phyloP scores from a whole-genome alignment of 2,888 invertebrate genomes.

The Fabriciana adippe region DNA sequence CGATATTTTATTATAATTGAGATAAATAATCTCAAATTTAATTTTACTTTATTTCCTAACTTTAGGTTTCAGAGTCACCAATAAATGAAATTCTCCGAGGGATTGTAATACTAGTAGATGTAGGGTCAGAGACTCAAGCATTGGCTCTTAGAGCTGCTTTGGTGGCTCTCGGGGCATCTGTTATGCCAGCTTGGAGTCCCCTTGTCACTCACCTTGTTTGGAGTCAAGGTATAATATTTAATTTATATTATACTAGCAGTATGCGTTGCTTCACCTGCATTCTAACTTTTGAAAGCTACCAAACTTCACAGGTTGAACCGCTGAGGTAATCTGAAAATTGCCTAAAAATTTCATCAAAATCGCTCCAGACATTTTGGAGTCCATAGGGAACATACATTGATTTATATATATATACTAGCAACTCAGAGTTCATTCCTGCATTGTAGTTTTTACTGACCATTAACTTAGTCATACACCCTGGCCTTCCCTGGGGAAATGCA shows the following conservation, averaged over 20 bases:
- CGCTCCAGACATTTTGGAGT: too few species aligned
- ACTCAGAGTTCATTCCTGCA: too few species aligned
- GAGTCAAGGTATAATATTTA: constrained; percentile 57
- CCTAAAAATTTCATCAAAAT: too few species aligned
- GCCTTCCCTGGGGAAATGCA: too few species aligned
- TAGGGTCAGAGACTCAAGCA: constrained; percentile 60
- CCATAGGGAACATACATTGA: background rate
- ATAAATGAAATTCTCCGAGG: constrained; percentile 57
- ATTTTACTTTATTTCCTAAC: background rate
- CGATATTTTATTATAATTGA: too few species aligned
- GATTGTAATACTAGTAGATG: constrained; percentile 66
- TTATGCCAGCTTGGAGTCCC: constrained; percentile 64
- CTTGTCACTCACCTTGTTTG: constrained; percentile 72
- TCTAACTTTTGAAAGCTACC: too few species aligned
- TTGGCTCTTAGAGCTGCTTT: constrained; percentile 65
- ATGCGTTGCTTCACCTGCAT: too few species aligned
- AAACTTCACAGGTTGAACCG: too few species aligned
- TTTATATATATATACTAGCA: background rate
- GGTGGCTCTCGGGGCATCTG: constrained; percentile 64
- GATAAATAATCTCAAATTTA: background rate
- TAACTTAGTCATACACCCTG: too few species aligned
- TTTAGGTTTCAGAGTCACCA: constrained; percentile 30
- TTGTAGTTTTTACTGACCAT: too few species aligned
- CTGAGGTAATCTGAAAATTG: too few species aligned
- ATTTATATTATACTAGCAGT: background rate